A percentile compares a stretch with the other conserved stretches of the same genome.
These are phyloP conservation scores for Phengaris alcon DNA, from an alignment of 2,888 invertebrate genomes.

Conservation along the genomic window DNA sequence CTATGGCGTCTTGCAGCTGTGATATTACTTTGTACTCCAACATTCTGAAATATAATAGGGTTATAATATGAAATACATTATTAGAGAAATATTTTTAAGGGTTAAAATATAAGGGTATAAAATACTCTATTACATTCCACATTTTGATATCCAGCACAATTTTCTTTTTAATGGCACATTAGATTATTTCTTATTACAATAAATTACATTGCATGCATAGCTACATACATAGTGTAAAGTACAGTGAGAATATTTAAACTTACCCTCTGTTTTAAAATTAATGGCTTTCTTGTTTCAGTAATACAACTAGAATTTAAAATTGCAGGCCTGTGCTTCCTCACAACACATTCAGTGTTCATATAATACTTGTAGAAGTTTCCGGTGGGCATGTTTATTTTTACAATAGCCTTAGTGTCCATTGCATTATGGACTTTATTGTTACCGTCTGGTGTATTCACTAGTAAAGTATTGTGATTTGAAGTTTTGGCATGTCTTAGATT, in stretches of 20 bases:
- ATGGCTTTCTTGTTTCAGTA: conserved; percentile 29
- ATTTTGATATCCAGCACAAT: no score
- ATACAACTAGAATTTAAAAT: conserved; percentile 36
- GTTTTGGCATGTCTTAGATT: conserved; percentile 41
- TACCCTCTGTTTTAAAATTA: conserved; percentile 32
- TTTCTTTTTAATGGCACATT: no score
- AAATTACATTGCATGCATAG: neutral
- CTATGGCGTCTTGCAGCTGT: conserved; percentile 44
- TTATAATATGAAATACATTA: no score
- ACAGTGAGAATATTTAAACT: conserved; percentile 6
- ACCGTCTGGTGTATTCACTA: neutral
- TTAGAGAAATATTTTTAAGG: no score
- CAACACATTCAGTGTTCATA: conserved; percentile 38
- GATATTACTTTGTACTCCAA: conserved; percentile 27
- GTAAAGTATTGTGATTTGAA: conserved; percentile 39
- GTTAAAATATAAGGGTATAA: no score
- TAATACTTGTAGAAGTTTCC: conserved; percentile 36
- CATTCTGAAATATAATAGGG: conserved; percentile 31
- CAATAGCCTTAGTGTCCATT: neutral
- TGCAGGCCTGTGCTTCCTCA: conserved; percentile 38
- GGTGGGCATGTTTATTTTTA: conserved; percentile 36
- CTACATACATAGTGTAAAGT: neutral
- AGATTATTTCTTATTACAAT: no score
- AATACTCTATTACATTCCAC: no score
- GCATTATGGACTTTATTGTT: conserved; percentile 6